phyloP scores from a whole-genome alignment of 2,113 vertebrate genomes.

The Channa maculata region DNA sequence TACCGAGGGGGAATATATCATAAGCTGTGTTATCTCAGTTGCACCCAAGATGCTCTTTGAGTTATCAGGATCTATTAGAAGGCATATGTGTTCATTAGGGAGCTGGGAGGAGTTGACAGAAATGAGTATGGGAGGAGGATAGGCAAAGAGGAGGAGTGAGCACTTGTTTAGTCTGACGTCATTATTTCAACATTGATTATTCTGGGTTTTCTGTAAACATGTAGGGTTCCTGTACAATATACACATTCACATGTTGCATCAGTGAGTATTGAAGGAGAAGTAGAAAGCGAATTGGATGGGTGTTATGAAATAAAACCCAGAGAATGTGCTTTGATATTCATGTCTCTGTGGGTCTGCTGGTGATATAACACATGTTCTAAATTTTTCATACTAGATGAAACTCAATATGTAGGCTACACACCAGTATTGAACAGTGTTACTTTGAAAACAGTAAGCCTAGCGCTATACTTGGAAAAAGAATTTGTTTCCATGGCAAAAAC shows the following conservation, averaged over 20 bases:
- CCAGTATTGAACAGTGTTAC: conserved; percentile 44
- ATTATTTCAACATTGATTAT: conserved; percentile 43
- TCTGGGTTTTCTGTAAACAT: conserved; percentile 15
- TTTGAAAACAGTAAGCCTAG: conserved; percentile 44
- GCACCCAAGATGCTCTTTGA: conserved; percentile 62
- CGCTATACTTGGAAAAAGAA: conserved; percentile 11
- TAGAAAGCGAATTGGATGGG: conserved; percentile 58
- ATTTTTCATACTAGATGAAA: conserved; percentile 78
- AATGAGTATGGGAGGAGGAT: not conserved
- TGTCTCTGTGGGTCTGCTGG: conserved; percentile 66
- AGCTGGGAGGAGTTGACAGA: conserved; percentile 39
- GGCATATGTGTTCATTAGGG: conserved; percentile 41
- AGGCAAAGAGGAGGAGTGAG: conserved; percentile 28
- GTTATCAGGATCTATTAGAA: conserved; percentile 59
- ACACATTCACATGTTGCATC: conserved; percentile 47
- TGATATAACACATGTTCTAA: conserved; percentile 70
- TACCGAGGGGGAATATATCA: conserved; percentile 68
- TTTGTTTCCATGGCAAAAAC: conserved; percentile 60
- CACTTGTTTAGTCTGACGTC: conserved; percentile 29
- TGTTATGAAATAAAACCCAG: conserved; percentile 68
- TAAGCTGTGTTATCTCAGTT: conserved; percentile 57
- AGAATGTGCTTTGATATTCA: conserved; percentile 72
- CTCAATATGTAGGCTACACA: conserved; percentile 66
- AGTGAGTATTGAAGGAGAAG: conserved; percentile 34
- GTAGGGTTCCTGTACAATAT: conserved; percentile 33